phyloP scores from a whole-genome alignment of 1,140 invertebrate genomes.

The Leptinotarsa texana region DNA sequence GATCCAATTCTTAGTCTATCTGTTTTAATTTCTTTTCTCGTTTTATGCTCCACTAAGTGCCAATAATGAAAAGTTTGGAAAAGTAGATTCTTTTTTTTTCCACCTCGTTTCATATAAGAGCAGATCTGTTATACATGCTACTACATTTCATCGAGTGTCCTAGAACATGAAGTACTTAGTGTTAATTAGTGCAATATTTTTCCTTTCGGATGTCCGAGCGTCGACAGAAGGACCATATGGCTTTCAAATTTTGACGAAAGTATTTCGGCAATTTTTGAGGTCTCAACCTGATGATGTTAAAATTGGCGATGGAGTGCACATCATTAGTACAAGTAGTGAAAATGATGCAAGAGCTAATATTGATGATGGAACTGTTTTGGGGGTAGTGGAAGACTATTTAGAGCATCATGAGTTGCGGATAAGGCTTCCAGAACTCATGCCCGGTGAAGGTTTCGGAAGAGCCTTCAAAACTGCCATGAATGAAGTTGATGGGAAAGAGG shows the following conservation, averaged over 20 bases:
- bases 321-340: constrained; percentile 59
- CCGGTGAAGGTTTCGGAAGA: constrained; percentile 50
- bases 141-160: constrained; percentile 41
- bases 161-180: constrained; percentile 48
- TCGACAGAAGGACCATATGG: constrained; percentile 45
- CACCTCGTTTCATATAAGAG: constrained; percentile 38
- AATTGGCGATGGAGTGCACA: constrained; percentile 65
- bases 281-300: constrained; percentile 57
- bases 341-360: constrained; percentile 54
- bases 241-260: constrained; percentile 48
- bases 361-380: constrained; percentile 60
- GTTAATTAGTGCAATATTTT: constrained; percentile 51
- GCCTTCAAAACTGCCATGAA: constrained; percentile 52
- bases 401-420: constrained; percentile 71
- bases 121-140: constrained; percentile 25
- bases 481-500: constrained; percentile 43
- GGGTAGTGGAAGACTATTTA: constrained; percentile 66
- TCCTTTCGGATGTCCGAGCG: constrained; percentile 44
- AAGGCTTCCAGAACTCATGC: constrained; percentile 67
- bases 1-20: constrained; percentile 39
- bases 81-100: constrained; percentile 39
- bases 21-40: constrained; percentile 44
- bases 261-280: constrained; percentile 51
- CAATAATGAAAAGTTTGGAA: constrained; percentile 42
- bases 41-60: constrained; percentile 52